phyloP scores from a whole-genome alignment of 2,888 invertebrate genomes.

The Baccha elongata region DNA sequence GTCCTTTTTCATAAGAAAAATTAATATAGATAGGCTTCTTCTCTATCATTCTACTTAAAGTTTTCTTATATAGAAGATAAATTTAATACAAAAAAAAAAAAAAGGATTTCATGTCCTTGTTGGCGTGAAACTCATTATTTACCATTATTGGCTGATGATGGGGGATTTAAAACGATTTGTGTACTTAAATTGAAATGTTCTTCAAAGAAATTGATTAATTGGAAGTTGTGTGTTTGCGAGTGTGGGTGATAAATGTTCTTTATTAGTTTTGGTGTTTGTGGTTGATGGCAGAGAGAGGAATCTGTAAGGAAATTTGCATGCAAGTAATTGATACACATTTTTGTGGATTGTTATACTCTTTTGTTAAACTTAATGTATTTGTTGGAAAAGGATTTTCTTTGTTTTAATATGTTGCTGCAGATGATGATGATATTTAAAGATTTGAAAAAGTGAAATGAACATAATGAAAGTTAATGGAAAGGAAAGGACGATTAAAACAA shows the following conservation, averaged over 20 bases:
- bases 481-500: constrained; percentile 13
- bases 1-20: not conserved
- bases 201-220: constrained; percentile 41
- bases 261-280: constrained; percentile 7
- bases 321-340: constrained; percentile 46
- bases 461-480: not conserved
- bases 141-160: not conserved
- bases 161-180: not conserved
- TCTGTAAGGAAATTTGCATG: constrained; percentile 29
- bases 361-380: not conserved
- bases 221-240: not conserved
- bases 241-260: constrained; percentile 1
- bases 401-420: not conserved
- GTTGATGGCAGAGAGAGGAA: constrained; percentile 5
- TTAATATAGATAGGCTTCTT: not conserved
- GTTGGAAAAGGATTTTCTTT: not conserved
- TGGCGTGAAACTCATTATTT: not conserved
- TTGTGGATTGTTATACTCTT: constrained; percentile 4
- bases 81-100: too few species aligned
- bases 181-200: constrained; percentile 33
- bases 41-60: not conserved
- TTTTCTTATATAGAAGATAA: too few species aligned
- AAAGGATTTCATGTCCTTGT: not conserved
- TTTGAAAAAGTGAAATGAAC: constrained; percentile 9
- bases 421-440: not conserved